Evolutionary conservation across 2,888 invertebrate species (phyloP), one percentile per base, ranked within the genome.

Genomic region (Achlya flavicornis): DNA sequence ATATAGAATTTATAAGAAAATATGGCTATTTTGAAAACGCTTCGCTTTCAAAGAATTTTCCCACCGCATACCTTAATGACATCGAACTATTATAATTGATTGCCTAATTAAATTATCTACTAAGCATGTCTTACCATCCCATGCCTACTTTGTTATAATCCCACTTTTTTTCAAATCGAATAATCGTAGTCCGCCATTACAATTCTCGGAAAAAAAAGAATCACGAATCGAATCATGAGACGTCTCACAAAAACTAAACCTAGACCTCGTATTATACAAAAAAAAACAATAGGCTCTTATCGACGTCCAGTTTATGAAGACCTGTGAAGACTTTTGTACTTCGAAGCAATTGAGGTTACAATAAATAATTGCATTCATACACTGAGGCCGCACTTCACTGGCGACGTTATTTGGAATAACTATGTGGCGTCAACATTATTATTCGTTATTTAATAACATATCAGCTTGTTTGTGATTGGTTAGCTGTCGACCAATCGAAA

Each of bases 401-500:
- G 84, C 70, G 62, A 57, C 64, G 64, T 76, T 83, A 83, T 84
- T 87, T 77, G 75, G 71, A 71, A 64, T 76, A 68, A 67, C 66
- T 60, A 62, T 64, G 69, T 78, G 76, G 78, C 75, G 74, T 75
- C 71, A 75, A 72, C 66, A 78, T 80, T 83, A 76, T 78, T 79
- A 81, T 82, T 80, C 80, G 79, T 76, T 85, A 83, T 86, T 88
- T 84, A 86, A 88, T 84, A 84, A 78, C 74, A 76, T 74, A 67
- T 76, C 67, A 65, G 68, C 74, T 69, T 70, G 65, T 43, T 68
- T 72, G 72, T 78, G 70, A 92, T 92, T 92, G 92, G 92, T 77
- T 76, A 70, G 61, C 59, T 68, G 72, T 69, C 77, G 72, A 63
- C 92, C 92, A 93, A 92, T 92, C 77, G 76, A 74, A 66, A 66